These are phyloP conservation scores for Speoplatyrhinus poulsoni DNA, from an alignment of 2,113 vertebrate genomes.

Conservation along the genomic window DNA sequence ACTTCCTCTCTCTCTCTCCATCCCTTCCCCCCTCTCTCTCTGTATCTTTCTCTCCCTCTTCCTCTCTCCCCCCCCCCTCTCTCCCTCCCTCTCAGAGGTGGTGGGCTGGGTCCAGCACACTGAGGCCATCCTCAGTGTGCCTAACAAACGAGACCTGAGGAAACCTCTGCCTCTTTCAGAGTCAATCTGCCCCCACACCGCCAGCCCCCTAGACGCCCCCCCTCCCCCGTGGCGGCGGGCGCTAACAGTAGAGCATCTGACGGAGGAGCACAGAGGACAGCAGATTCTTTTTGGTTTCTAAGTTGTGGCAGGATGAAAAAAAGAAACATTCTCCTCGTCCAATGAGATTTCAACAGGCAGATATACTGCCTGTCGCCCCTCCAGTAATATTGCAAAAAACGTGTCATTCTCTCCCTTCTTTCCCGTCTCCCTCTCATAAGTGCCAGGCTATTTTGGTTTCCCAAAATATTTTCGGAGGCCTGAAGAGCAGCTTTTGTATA, in stretches of 20 bases:
- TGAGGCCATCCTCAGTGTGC: conserved; percentile 46
- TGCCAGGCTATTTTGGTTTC: conserved; percentile 75
- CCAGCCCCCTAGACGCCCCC: conserved; percentile 12
- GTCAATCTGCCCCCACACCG: conserved; percentile 37
- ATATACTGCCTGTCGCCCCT: conserved; percentile 58
- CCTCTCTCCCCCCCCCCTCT: conserved; percentile 24
- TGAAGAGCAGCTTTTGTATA: conserved; percentile 72
- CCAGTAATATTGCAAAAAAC: conserved; percentile 47
- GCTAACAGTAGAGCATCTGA: conserved; percentile 61
- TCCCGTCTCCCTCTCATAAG: conserved; percentile 34
- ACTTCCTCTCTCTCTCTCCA: conserved; percentile 17
- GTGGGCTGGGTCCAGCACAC: conserved; percentile 34
- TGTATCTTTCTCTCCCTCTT: conserved; percentile 6
- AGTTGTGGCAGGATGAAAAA: conserved; percentile 65
- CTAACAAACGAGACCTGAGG: conserved; percentile 47
- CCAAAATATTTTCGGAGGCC: conserved; percentile 76
- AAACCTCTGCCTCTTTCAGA: conserved; percentile 73
- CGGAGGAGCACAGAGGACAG: conserved; percentile 43
- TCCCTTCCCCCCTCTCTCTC: conserved; percentile 14
- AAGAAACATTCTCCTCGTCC: conserved; percentile 64
- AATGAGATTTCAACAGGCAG: conserved; percentile 63
- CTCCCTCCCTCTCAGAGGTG: conserved; percentile 19
- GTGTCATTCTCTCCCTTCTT: conserved; percentile 45
- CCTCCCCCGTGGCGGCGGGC: conserved; percentile 39
- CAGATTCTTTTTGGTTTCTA: conserved; percentile 63